These are phyloP conservation scores for Phoxinus dragarum DNA, from an alignment of 2,797 vertebrate species.

Conservation along the genomic window DNA sequence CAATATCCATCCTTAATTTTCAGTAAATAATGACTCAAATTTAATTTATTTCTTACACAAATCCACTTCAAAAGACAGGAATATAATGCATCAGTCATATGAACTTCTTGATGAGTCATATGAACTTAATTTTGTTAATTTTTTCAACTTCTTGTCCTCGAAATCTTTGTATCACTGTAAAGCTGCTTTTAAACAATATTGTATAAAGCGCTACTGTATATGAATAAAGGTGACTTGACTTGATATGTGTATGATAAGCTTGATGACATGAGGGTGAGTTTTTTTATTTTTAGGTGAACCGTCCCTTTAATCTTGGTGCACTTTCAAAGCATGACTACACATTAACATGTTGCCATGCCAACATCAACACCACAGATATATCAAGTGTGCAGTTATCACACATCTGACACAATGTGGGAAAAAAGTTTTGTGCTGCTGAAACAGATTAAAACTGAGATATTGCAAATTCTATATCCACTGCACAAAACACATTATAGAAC, in stretches of 20 bases:
- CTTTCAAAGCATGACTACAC: slow-evolving; percentile 42
- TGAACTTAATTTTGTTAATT: background rate
- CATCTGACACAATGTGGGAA: background rate
- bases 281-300: background rate
- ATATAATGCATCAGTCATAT: background rate
- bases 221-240: no score
- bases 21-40: background rate
- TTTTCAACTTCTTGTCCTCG: background rate
- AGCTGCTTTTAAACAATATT: no score
- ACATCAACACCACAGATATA: slow-evolving; percentile 14
- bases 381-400: slow-evolving; percentile 36
- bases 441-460: background rate
- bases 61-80: background rate
- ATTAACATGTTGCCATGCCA: slow-evolving; percentile 47
- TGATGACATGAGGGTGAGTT: background rate
- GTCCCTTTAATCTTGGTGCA: slow-evolving; percentile 55
- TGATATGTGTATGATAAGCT: background rate
- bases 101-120: background rate
- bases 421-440: slow-evolving; percentile 10
- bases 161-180: background rate
- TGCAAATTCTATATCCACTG: slow-evolving; percentile 40
- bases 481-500: background rate
- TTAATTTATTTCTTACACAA: background rate
- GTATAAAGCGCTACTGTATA: no score
- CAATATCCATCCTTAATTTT: background rate